These are phyloP conservation scores for Caenorhabditis panamensis DNA, from an alignment of 2,888 invertebrate species.

Conservation along the genomic window DNA sequence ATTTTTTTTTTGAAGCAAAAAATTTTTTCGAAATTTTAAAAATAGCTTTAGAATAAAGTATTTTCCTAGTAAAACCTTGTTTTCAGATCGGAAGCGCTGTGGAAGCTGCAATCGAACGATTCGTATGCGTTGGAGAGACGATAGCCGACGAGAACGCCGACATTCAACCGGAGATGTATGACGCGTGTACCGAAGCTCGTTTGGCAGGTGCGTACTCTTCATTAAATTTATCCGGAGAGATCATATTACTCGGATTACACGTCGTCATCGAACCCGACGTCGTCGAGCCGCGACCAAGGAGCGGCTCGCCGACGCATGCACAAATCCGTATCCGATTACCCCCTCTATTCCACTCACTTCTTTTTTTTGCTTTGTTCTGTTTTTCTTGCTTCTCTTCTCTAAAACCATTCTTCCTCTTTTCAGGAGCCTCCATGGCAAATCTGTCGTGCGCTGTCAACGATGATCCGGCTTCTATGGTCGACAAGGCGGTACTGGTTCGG, in stretches of 20 bases:
- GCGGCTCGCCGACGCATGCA: slow-evolving; percentile 52
- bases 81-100: slow-evolving; percentile 93
- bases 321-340: slow-evolving; percentile 57
- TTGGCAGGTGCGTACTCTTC: slow-evolving; percentile 88
- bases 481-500: slow-evolving; percentile 86
- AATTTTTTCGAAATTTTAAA: too few relatives aligned
- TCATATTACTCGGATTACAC: too few relatives aligned
- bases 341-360: slow-evolving; percentile 7
- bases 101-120: slow-evolving; percentile 95
- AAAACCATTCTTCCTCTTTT: too few relatives aligned
- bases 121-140: slow-evolving; percentile 97
- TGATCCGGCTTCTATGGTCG: slow-evolving; percentile 60
- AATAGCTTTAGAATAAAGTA: too few relatives aligned
- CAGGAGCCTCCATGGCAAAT: slow-evolving; percentile 78
- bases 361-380: too few relatives aligned
- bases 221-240: too few relatives aligned
- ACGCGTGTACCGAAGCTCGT: slow-evolving; percentile 96
- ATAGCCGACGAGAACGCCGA: slow-evolving; percentile 98
- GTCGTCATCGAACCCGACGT: slow-evolving; percentile 3
- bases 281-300: slow-evolving; percentile 37
- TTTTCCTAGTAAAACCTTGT: too few relatives aligned
- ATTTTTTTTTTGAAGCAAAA: too few relatives aligned
- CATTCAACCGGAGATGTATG: slow-evolving; percentile 97
- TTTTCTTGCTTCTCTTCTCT: too few relatives aligned
- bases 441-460: slow-evolving; percentile 67